phyloP scores from a whole-genome alignment of 2,113 vertebrate species.

The Tachuris rubrigastra region DNA sequence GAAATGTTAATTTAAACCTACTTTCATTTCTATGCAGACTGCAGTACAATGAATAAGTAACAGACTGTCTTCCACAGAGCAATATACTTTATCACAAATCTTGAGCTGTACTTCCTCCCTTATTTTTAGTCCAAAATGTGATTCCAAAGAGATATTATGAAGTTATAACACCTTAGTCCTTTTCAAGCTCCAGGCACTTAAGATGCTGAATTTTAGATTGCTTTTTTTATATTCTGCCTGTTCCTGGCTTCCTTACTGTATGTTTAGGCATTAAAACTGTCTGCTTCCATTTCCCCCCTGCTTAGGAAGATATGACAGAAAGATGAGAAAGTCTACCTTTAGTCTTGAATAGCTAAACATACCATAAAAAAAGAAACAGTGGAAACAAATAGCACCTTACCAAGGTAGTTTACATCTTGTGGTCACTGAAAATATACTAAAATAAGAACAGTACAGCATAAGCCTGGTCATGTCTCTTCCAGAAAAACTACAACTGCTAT shows the following conservation, averaged over 20 bases:
- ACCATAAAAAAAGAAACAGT: conserved; percentile 29
- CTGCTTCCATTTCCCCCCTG: conserved; percentile 70
- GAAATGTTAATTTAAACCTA: conserved; percentile 56
- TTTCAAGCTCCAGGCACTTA: conserved; percentile 66
- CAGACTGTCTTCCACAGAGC: conserved; percentile 36
- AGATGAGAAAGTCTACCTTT: conserved; percentile 55
- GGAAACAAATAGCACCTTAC: neutral
- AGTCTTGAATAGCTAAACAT: conserved; percentile 52
- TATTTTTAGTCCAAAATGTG: conserved; percentile 47
- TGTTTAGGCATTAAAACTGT: conserved; percentile 73
- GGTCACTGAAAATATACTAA: conserved; percentile 38
- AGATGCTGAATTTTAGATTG: conserved; percentile 73
- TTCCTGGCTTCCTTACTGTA: conserved; percentile 40
- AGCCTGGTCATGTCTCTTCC: neutral
- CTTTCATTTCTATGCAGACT: neutral
- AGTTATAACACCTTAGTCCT: conserved; percentile 65
- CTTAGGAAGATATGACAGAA: conserved; percentile 62
- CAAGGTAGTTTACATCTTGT: neutral
- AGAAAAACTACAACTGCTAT: neutral
- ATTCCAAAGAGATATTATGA: conserved; percentile 65
- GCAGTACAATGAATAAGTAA: conserved; percentile 25
- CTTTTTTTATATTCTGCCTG: conserved; percentile 69
- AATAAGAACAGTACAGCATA: neutral
- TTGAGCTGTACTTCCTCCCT: conserved; percentile 26
- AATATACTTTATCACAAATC: conserved; percentile 39